These are phyloP conservation scores for Ariopsis seemanni DNA, from an alignment of 2,113 vertebrate species.

Conservation along the genomic window DNA sequence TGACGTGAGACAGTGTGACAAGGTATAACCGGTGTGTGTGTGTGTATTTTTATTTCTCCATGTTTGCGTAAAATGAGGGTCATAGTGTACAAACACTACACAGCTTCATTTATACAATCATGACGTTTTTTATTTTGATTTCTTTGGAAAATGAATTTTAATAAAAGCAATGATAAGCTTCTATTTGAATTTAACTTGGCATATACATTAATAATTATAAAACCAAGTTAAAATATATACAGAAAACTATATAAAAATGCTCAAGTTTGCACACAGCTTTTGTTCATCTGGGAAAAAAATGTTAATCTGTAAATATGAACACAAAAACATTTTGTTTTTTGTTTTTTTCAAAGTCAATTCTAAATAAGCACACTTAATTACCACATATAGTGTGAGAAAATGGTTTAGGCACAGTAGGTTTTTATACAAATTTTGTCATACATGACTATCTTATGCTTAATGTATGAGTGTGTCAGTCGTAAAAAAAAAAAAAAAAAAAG, in stretches of 20 bases:
- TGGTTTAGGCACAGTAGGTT: not conserved
- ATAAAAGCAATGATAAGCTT: not conserved
- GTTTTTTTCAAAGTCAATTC: not conserved
- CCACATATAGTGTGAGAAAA: not conserved
- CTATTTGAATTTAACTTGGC: slow-evolving; percentile 53
- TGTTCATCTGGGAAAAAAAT: not conserved
- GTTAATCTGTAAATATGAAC: not conserved
- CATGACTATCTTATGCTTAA: not conserved
- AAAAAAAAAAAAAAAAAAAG: not conserved
- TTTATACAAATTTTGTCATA: not conserved
- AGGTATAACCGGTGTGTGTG: not conserved
- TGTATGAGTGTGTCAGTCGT: not conserved
- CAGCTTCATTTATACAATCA: not conserved
- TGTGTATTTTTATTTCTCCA: not conserved
- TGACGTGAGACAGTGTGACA: not conserved
- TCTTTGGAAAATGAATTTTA: not conserved
- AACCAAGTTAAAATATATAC: slow-evolving; percentile 52
- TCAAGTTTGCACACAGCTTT: slow-evolving; percentile 37
- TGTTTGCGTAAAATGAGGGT: not conserved
- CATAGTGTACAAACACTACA: not conserved
- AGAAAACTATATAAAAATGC: slow-evolving; percentile 57
- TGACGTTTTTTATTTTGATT: not conserved
- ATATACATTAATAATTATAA: slow-evolving; percentile 58
- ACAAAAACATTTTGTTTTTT: not conserved
- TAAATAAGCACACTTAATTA: not conserved